Evolutionary conservation across 2,888 invertebrate species (phyloP).

Genomic region (Meghimatium bilineatum): DNA sequence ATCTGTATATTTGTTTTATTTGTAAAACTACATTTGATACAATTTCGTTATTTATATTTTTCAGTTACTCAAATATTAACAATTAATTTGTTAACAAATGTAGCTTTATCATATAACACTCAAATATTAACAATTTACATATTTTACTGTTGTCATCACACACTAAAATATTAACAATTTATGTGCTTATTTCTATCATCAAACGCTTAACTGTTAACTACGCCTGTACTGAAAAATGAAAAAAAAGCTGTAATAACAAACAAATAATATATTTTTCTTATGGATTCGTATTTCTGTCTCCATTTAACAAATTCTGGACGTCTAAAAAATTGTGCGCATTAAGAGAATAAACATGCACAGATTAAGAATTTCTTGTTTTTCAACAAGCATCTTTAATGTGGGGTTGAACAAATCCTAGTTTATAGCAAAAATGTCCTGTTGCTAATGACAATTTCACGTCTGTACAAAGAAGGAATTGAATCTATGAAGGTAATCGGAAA

Average conservation of each 20-base stretch:
- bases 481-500: background rate
- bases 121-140: too few species aligned
- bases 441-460: background rate
- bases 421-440: background rate
- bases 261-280: background rate
- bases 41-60: too few species aligned
- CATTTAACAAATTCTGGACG: background rate
- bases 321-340: background rate
- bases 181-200: too few species aligned
- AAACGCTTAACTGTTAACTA: background rate
- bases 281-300: background rate
- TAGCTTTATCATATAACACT: too few species aligned
- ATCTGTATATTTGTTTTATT: too few species aligned
- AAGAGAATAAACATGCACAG: background rate
- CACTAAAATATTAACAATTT: too few species aligned
- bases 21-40: too few species aligned
- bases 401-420: background rate
- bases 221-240: background rate
- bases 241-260: background rate
- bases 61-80: too few species aligned
- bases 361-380: background rate
- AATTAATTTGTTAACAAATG: too few species aligned
- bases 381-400: background rate
- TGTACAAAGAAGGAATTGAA: background rate
- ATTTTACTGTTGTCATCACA: too few species aligned